Evolutionary conservation across 92 coral and sea anemone genomes (phyloP), one percentile per base, ranked within the genome.

Genomic region (Porites evermanni): DNA sequence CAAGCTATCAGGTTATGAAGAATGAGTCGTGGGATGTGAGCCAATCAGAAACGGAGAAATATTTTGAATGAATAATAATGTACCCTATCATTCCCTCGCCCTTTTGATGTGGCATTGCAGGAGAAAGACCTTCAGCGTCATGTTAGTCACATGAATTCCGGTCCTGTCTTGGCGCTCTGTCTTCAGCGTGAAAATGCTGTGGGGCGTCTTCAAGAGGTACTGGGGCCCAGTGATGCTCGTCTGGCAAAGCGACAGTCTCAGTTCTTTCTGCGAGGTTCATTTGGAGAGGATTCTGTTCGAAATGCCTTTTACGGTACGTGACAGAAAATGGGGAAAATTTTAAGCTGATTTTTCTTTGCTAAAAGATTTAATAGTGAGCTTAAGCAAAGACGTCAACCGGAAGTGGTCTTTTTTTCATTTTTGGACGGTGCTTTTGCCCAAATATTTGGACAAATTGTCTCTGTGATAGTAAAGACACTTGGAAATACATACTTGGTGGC

Each of bases 111-210:
- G 24, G 3, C 54, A 64, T 13, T 65, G 6, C 19, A 83, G 88
- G 83, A 19, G 10, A 64, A 44, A 52, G 77, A 76, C 12, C 19
- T 82, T 17, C 88, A 88, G 13, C 79, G 82, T 67, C 94, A 90
- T 84, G 93, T 92, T 8, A 67, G 93, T 64, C 93, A 97, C 86
- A 87, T 95, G 83, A 93, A 92, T 4, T 97, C 99, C 17, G 97
- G 98, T 63, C 95, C 97, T 38, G 90, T 90, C 8, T 82, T 95
- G 75, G 89, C 87, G 24, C 83, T 94, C 66, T 91, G 99, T 64
- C 84, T 97, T 16, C 97, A 93, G 78, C 93, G 99, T 16, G 99
- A 97, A 87, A 97, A 97, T 75, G 96, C 98, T 23, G 94, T 97
- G 59, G 96, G 95, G 81, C 93, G 94, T 59, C 93, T 97, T 11